A percentile compares a stretch with the other conserved stretches of the same genome.
Evolutionary conservation across 64 coral and sea anemone species (phyloP).

Genomic region (Hydrozoanthus tunicans): DNA sequence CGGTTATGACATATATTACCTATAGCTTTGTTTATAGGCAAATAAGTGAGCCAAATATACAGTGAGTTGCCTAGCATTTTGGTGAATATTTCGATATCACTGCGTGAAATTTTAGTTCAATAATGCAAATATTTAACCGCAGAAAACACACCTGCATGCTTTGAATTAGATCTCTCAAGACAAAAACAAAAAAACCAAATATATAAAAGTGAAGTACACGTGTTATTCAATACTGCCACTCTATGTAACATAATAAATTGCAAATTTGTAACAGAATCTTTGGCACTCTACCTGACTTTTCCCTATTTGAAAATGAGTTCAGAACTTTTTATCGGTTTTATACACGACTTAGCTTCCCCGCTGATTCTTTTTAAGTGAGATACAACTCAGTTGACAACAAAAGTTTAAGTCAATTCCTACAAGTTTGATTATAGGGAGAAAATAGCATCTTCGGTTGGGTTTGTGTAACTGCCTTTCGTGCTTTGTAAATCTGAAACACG

Average conservation of each 20-base stretch:
- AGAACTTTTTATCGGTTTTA: too few relatives aligned
- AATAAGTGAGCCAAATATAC: not conserved
- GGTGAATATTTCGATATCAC: not conserved
- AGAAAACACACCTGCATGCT: conserved; percentile 30
- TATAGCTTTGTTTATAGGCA: not conserved
- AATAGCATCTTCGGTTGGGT: too few relatives aligned
- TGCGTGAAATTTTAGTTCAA: conserved; percentile 9
- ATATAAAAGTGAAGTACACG: not conserved
- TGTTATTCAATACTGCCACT: not conserved
- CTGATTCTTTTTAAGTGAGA: too few relatives aligned
- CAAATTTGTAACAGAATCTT: too few relatives aligned
- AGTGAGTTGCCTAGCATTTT: not conserved
- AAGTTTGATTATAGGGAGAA: too few relatives aligned
- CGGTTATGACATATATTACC: not conserved
- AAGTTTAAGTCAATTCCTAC: too few relatives aligned
- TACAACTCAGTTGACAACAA: too few relatives aligned
- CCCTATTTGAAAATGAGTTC: too few relatives aligned
- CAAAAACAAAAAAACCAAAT: not conserved
- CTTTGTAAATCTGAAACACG: too few relatives aligned
- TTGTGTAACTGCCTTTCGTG: too few relatives aligned
- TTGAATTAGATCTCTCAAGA: not conserved
- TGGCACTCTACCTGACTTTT: too few relatives aligned
- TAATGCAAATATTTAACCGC: conserved; percentile 8
- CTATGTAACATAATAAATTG: not conserved
- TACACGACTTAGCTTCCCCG: too few relatives aligned